phyloP scores from a whole-genome alignment of 2,797 vertebrate genomes.

The Epinephelus coioides region DNA sequence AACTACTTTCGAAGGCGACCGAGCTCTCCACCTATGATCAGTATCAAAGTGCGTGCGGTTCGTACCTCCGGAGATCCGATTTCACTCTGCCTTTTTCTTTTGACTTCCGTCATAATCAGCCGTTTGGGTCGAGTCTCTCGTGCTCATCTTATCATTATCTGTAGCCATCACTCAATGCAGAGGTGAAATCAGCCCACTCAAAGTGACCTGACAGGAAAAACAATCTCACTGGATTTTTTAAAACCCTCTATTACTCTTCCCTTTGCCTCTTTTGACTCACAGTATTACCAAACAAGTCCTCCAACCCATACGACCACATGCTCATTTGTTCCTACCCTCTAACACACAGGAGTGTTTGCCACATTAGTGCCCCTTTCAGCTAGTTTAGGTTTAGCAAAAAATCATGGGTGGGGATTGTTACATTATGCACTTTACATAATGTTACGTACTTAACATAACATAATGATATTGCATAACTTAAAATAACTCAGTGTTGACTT shows the following conservation, averaged over 20 bases:
- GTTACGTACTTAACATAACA: too few relatives aligned
- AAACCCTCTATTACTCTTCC: not conserved
- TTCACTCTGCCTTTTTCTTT: slow-evolving; percentile 54
- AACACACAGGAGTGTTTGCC: too few relatives aligned
- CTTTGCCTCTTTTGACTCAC: slow-evolving; percentile 15
- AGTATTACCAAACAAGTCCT: not conserved
- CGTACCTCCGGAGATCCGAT: slow-evolving; percentile 52
- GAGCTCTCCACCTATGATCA: slow-evolving; percentile 47
- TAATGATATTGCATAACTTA: too few relatives aligned
- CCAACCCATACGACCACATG: too few relatives aligned
- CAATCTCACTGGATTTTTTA: not conserved
- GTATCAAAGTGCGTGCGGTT: slow-evolving; percentile 57
- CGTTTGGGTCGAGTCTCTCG: slow-evolving; percentile 35
- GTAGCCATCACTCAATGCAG: slow-evolving; percentile 43
- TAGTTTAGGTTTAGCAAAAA: too few relatives aligned
- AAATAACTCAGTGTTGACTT: too few relatives aligned
- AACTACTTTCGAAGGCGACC: slow-evolving; percentile 54
- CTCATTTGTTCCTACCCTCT: too few relatives aligned
- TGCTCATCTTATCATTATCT: slow-evolving; percentile 59
- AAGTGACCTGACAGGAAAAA: slow-evolving; percentile 23
- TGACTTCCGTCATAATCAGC: slow-evolving; percentile 50
- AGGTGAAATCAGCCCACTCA: slow-evolving; percentile 33
- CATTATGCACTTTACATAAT: too few relatives aligned
- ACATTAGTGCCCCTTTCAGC: too few relatives aligned
- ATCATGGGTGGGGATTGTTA: too few relatives aligned